Percentiles rank a stretch among this genome's conserved stretches.
Evolutionary conservation across 2,888 invertebrate species (phyloP).

Genomic region (Tachina fera): DNA sequence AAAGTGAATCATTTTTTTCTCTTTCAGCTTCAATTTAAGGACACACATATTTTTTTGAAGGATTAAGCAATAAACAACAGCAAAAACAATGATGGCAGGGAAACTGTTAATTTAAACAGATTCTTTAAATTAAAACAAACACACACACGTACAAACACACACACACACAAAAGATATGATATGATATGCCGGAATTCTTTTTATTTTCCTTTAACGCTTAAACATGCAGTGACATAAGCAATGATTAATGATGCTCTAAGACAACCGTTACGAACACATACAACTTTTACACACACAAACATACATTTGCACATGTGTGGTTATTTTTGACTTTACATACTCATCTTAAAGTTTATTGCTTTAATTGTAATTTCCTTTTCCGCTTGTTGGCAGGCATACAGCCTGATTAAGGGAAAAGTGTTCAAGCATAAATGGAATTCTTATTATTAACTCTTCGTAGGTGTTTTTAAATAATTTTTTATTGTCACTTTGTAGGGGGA

Average conservation of each 20-base stretch:
- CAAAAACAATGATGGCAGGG: neutral
- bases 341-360: neutral
- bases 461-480: too few relatives aligned
- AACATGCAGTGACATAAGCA: constrained; percentile 38
- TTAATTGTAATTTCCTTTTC: constrained; percentile 48
- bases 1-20: constrained; percentile 4
- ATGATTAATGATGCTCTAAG: constrained; percentile 62
- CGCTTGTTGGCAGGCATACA: constrained; percentile 17
- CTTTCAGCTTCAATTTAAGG: constrained; percentile 10
- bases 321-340: neutral
- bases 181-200: neutral
- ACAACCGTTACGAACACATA: constrained; percentile 38
- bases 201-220: constrained; percentile 6
- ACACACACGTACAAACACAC: neutral
- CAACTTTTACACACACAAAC: neutral
- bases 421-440: neutral
- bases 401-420: neutral
- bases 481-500: too few relatives aligned
- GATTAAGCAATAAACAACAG: constrained; percentile 34
- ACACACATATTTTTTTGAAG: constrained; percentile 8
- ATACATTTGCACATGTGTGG: neutral
- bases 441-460: too few relatives aligned
- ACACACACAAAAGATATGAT: too few relatives aligned
- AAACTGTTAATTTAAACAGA: constrained; percentile 28
- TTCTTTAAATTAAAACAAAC: neutral